Percentiles rank a stretch among this genome's conserved stretches.
Conservation (phyloP, 2,888 invertebrate species). For the Seladonia tumulorum region DNA sequence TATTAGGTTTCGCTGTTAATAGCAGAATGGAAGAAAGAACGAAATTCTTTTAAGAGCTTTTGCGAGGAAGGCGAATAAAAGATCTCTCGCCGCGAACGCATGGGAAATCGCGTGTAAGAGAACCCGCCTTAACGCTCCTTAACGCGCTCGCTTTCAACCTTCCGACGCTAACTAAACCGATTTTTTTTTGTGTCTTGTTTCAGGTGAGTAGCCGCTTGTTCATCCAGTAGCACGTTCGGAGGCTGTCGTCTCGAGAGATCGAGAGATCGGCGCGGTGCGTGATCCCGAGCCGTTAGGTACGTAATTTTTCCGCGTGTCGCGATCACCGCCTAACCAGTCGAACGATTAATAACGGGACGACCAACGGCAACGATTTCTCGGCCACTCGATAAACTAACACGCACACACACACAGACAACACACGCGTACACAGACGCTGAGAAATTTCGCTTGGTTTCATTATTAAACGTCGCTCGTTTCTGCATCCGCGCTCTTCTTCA, state of each 20-base stretch:
- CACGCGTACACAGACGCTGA: constrained; percentile 65
- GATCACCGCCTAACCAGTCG: constrained; percentile 24
- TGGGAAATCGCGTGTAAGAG: too few relatives aligned
- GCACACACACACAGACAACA: neutral
- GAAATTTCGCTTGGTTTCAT: constrained; percentile 83
- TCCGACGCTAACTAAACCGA: neutral
- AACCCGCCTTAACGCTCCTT: neutral
- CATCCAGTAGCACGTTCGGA: neutral
- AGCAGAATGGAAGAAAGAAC: too few relatives aligned
- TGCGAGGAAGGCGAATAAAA: too few relatives aligned
- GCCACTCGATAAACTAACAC: constrained; percentile 68
- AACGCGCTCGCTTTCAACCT: neutral
- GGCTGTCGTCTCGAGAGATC: neutral
- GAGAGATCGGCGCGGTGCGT: constrained; percentile 6
- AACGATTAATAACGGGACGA: constrained; percentile 63
- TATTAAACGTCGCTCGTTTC: constrained; percentile 79
- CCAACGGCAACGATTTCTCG: constrained; percentile 74
- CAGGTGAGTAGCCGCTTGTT: constrained; percentile 59
- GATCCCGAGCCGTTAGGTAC: constrained; percentile 49
- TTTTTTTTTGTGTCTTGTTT: constrained; percentile 31
- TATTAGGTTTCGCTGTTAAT: too few relatives aligned
- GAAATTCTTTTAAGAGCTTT: too few relatives aligned
- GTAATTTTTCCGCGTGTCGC: constrained; percentile 31
- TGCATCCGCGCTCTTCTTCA: constrained; percentile 74
- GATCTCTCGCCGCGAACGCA: too few relatives aligned